These are phyloP conservation scores for Tipula unca DNA, from an alignment of 2,888 invertebrate genomes.

Conservation along the genomic window DNA sequence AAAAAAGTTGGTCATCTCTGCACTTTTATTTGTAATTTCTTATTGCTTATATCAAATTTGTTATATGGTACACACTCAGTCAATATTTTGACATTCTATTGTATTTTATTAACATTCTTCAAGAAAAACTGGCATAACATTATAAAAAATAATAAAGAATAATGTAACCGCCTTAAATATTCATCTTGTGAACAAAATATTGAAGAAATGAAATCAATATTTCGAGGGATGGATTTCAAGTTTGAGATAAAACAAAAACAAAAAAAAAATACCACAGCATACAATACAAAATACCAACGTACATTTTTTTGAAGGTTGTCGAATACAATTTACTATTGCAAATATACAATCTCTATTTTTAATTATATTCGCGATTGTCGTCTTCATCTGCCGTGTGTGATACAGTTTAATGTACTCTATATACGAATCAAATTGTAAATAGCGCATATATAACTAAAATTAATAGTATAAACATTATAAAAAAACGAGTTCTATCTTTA, in stretches of 20 bases:
- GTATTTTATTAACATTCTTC: not conserved
- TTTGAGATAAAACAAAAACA: not conserved
- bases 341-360: not conserved
- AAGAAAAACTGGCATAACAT: not conserved
- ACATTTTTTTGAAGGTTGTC: not conserved
- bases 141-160: not conserved
- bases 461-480: not conserved
- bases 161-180: not conserved
- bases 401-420: not conserved
- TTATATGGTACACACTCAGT: no score
- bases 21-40: not conserved
- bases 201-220: not conserved
- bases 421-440: not conserved
- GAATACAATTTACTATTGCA: not conserved
- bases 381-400: not conserved
- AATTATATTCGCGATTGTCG: not conserved
- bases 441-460: not conserved
- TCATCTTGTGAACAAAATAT: not conserved
- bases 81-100: slow-evolving; percentile 9
- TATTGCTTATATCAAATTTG: not conserved
- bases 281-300: not conserved
- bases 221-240: not conserved
- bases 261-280: not conserved
- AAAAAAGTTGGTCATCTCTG: no score
- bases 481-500: not conserved